Base-by-base conservation (phyloP, 2,113 vertebrate species). In the Nothocercus julius region DNA sequence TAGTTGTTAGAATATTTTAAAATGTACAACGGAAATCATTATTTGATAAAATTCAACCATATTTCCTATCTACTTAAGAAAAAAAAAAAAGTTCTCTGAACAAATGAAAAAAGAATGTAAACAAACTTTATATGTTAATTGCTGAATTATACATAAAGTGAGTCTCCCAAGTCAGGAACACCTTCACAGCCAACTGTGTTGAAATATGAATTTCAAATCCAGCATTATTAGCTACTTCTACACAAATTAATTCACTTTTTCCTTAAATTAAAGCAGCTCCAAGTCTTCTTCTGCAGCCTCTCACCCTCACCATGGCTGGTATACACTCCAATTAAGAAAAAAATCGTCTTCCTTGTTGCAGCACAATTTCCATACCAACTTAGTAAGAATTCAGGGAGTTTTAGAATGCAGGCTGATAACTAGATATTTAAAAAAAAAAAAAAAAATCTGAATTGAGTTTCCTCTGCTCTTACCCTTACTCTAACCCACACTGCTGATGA, bases 21-120 rank as follows among this genome's bases (percentile, higher is more conserved):
- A 38, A 20, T 38, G 17, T 49, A 91, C 77, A 91, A 44, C 51
- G 51, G 58, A 91, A 95, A 44, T 75, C 53, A 36, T 56, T 86
- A 90, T 5, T 73, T 87, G 88, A 88, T 86, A 72, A 80, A 66
- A 34, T 83, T 66, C 85, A 94, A 79, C 78, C 79, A 86, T 75
- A 87, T 34, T 85, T 58, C 81, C 82, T 66, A 69, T 86, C 88
- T 86, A 93, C 93, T 4, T 36, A 36, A 59, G 34, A n/a, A 93
- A 59, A 38, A n/a, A 93, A 95, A 94, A 95, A 90, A 77, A 94
- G 34, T 58, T 64, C 89, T 72, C 82, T 69, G 84, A 93, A 94
- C 58, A 83, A 82, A 68, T 56, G 85, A 72, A 56, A 94, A 58
- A 51, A 59, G 79, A 92, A 66, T 1, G 18, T 69, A 84, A 96